A percentile compares a stretch with the other conserved stretches of the same genome.
Conservation (phyloP, 1,140 invertebrate species). For the Theocolax elegans region DNA sequence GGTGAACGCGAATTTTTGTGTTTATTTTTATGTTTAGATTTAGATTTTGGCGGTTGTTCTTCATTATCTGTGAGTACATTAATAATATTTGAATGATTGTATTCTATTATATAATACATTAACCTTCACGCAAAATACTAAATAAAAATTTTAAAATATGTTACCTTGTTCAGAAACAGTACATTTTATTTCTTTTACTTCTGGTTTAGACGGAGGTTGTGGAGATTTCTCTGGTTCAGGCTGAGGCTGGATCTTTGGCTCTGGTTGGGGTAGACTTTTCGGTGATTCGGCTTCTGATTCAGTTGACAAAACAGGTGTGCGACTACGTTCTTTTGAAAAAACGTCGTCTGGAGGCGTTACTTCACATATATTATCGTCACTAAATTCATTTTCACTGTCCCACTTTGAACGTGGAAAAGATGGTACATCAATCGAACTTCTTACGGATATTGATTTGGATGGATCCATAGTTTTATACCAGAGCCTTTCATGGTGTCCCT, state of each 20-base stretch:
- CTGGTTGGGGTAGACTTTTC: neutral
- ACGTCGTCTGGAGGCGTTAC: neutral
- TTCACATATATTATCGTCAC: conserved; percentile 41
- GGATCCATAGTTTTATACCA: conserved; percentile 51
- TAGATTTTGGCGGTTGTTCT: conserved; percentile 1
- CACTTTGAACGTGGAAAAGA: conserved; percentile 62
- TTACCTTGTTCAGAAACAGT: conserved; percentile 7
- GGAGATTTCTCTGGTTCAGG: neutral
- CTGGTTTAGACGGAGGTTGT: conserved; percentile 6
- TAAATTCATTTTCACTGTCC: conserved; percentile 59
- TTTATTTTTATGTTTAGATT: conserved; percentile 25
- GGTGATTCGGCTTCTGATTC: conserved; percentile 15
- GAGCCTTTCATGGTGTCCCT: conserved; percentile 45
- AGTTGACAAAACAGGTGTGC: neutral
- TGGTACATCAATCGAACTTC: conserved; percentile 39
- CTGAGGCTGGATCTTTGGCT: conserved; percentile 4
- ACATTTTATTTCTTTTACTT: conserved; percentile 13
- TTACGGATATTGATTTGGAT: conserved; percentile 41
- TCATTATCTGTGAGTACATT: conserved; percentile 9
- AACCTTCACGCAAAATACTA: neutral
- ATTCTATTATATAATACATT: neutral
- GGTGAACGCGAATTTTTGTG: conserved; percentile 23
- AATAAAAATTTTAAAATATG: neutral
- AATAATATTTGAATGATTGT: neutral
- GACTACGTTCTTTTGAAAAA: conserved; percentile 3